phyloP scores from a whole-genome alignment of 2,888 invertebrate species.

The Netelia fuscicornis region DNA sequence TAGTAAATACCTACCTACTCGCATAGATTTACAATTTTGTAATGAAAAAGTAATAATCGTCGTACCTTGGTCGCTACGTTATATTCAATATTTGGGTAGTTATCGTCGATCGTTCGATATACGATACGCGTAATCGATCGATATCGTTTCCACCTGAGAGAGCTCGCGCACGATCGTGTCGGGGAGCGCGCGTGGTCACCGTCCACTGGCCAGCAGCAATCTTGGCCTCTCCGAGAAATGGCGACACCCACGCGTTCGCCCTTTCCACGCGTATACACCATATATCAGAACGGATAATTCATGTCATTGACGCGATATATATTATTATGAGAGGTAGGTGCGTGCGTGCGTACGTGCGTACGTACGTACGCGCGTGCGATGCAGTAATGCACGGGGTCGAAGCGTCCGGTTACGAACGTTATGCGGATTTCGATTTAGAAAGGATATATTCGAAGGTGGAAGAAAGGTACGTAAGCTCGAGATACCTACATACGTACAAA shows the following conservation, averaged over 20 bases:
- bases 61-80: too few relatives aligned
- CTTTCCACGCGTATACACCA: not conserved
- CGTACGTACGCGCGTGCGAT: slow-evolving; percentile 32
- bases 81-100: too few relatives aligned
- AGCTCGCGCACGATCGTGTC: slow-evolving; percentile 25
- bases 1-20: not conserved
- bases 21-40: too few relatives aligned
- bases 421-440: slow-evolving; percentile 58
- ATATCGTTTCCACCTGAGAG: slow-evolving; percentile 39
- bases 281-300: slow-evolving; percentile 60
- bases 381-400: slow-evolving; percentile 46
- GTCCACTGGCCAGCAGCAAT: slow-evolving; percentile 57
- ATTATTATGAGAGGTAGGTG: slow-evolving; percentile 57
- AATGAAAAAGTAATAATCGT: too few relatives aligned
- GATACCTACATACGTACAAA: not conserved
- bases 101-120: too few relatives aligned
- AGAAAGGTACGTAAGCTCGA: slow-evolving; percentile 16
- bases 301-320: slow-evolving; percentile 66
- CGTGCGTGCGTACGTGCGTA: slow-evolving; percentile 29
- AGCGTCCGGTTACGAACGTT: slow-evolving; percentile 52
- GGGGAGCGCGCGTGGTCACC: slow-evolving; percentile 49
- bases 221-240: slow-evolving; percentile 40
- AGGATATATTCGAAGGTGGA: slow-evolving; percentile 54
- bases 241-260: slow-evolving; percentile 61
- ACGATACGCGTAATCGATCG: too few relatives aligned